Evolutionary conservation across 2,888 invertebrate genomes (phyloP).

Genomic region (Platycnemis pennipes): DNA sequence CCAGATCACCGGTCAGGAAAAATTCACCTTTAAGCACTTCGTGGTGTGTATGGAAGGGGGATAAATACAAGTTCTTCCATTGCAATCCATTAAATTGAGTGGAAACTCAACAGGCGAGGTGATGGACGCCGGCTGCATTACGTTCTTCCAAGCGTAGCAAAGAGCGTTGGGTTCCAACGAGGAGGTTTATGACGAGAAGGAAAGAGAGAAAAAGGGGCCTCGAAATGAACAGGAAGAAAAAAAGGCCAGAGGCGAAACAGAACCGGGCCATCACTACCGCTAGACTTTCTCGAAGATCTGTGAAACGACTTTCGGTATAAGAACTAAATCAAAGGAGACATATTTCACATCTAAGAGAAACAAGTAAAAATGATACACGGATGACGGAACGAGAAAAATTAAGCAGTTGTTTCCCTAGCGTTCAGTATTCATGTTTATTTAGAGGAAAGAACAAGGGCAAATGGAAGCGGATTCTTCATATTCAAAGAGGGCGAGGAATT

Average conservation of each 20-base stretch:
- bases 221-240: neutral
- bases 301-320: too few species aligned
- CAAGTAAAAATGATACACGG: too few species aligned
- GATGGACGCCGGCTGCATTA: neutral
- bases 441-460: too few species aligned
- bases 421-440: too few species aligned
- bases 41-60: neutral
- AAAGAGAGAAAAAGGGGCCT: neutral
- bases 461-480: too few species aligned
- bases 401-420: too few species aligned
- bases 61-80: neutral
- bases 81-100: constrained; percentile 36
- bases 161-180: neutral
- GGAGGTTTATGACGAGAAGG: neutral
- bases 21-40: neutral
- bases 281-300: too few species aligned
- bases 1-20: neutral
- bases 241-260: neutral
- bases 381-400: too few species aligned
- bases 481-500: too few species aligned
- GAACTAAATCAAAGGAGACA: too few species aligned
- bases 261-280: too few species aligned
- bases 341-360: too few species aligned
- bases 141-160: neutral
- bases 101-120: constrained; percentile 32